Conservation (phyloP, 1,140 invertebrate genomes). For the Lepidurus packardi region DNA sequence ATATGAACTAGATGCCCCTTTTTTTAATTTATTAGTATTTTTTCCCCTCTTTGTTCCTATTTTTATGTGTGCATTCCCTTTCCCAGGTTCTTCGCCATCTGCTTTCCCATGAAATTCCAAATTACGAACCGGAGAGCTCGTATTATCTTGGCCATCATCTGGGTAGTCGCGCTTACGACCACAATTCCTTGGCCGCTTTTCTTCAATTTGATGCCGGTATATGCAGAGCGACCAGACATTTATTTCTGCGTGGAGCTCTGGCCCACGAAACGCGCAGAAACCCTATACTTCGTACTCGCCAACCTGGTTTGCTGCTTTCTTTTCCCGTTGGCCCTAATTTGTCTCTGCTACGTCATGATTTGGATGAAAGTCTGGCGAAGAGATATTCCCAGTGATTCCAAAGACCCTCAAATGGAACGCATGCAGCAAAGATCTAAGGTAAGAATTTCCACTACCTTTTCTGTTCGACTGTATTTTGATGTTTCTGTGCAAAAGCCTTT, state of each 20-base stretch:
- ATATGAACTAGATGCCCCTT: neutral
- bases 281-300: conserved; percentile 79
- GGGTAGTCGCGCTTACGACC: conserved; percentile 74
- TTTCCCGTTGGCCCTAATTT: conserved; percentile 84
- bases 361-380: conserved; percentile 85
- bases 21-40: neutral
- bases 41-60: neutral
- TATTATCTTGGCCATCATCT: conserved; percentile 82
- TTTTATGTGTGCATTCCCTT: conserved; percentile 41
- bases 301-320: conserved; percentile 87
- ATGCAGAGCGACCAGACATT: conserved; percentile 45
- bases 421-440: conserved; percentile 84
- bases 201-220: conserved; percentile 68
- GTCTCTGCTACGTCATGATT: conserved; percentile 85
- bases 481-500: too few relatives aligned
- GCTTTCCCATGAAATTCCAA: conserved; percentile 86
- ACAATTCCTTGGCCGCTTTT: conserved; percentile 85
- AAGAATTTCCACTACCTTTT: conserved; percentile 29
- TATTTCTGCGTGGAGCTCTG: conserved; percentile 75
- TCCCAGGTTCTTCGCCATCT: conserved; percentile 91
- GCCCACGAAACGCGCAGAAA: conserved; percentile 70
- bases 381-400: conserved; percentile 79
- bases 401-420: conserved; percentile 82
- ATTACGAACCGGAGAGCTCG: conserved; percentile 78
- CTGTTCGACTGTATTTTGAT: too few relatives aligned